Evolutionary conservation across 2,888 invertebrate species (phyloP), one percentile per base, ranked within the genome.

Genomic region (Metalampra italica): DNA sequence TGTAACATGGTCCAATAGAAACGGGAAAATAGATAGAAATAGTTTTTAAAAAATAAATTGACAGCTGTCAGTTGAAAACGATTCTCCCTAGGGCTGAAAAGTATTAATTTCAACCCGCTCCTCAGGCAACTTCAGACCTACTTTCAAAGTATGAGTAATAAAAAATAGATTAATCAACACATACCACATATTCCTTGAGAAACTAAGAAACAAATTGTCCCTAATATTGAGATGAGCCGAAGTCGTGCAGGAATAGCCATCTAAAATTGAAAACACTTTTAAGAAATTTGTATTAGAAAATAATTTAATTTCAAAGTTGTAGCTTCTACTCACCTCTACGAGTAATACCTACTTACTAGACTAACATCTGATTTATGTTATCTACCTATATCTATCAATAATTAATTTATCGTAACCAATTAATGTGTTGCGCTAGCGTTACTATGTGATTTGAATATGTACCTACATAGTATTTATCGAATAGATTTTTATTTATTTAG

Each of bases 111-210:
- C n/a, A n/a, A n/a, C n/a, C n/a, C n/a, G n/a, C n/a, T n/a, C n/a
- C n/a, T n/a, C n/a, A n/a, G n/a, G n/a, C n/a, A n/a, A n/a, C n/a
- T n/a, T n/a, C n/a, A n/a, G n/a, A n/a, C n/a, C n/a, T n/a, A n/a
- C n/a, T n/a, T n/a, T n/a, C n/a, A n/a, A n/a, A n/a, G n/a, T n/a
- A 22, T 22, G 2, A 22, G 22, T 3, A 22, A 22, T 22, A 22
- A 3, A 22, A 22, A 22, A 22, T n/a, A 5, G 22, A 22, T 22
- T 22, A 15, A 14, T 14, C 4, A 1, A 7, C 5, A 64, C 69
- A 62, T 60, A 72, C 72, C 69, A 47, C 62, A 57, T 29, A 52
- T 55, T 14, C 53, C 64, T 13, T 52, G 46, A 34, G 53, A 44
- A 29, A 51, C 22, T 12, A 47, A 64, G 9, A n/a, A n/a, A 43